Conservation (phyloP, 2,797 vertebrate genomes). For the Smutsia gigantea region DNA sequence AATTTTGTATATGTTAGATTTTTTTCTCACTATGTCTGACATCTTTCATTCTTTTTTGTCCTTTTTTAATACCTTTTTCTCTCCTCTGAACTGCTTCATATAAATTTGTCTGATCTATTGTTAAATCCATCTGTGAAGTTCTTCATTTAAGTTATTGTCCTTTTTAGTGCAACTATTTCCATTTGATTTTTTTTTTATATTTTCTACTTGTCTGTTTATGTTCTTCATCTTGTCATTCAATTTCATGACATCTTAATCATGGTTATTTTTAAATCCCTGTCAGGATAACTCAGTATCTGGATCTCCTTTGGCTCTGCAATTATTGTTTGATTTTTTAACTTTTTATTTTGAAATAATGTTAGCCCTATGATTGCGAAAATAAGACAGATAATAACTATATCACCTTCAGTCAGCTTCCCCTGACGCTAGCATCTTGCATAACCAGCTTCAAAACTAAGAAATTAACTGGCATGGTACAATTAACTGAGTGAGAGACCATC, state of each 20-base stretch:
- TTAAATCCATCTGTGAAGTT: not conserved
- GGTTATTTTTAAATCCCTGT: not conserved
- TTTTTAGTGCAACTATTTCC: not conserved
- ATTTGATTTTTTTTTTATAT: not conserved
- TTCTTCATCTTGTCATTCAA: not conserved
- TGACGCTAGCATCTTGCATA: not conserved
- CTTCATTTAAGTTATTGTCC: not conserved
- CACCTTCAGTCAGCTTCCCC: not conserved
- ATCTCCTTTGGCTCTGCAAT: not conserved
- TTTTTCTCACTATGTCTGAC: not conserved
- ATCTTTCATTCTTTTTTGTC: not conserved
- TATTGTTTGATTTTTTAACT: not conserved
- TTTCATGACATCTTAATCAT: not conserved
- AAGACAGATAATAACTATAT: not conserved
- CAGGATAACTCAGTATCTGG: not conserved
- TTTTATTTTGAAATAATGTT: not conserved
- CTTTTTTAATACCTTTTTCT: not conserved
- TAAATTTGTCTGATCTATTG: not conserved
- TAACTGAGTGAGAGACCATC: not conserved
- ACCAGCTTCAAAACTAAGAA: not conserved
- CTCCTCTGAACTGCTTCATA: not conserved
- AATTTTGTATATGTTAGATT: not conserved
- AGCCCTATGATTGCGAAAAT: not conserved
- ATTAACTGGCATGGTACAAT: not conserved
- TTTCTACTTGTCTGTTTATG: not conserved